These are phyloP conservation scores for Eulemur albifrons DNA, from an alignment of 2,797 vertebrate species.

Conservation along the genomic window DNA sequence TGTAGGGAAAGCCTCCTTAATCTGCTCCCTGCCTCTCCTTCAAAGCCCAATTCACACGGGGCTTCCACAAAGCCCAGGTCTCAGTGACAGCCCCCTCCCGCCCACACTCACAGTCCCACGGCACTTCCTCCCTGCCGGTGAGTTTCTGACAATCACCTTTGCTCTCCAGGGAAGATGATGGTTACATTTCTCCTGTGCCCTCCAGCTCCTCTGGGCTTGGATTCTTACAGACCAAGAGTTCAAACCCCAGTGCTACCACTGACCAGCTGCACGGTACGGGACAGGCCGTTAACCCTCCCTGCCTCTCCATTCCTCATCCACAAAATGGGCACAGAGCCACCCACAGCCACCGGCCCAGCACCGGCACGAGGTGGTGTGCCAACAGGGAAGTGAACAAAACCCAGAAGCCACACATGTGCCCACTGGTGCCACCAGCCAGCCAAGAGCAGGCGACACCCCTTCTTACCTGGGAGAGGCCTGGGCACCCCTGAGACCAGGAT, in stretches of 20 bases:
- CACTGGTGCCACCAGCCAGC: neutral
- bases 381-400: neutral
- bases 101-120: neutral
- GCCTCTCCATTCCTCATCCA: neutral
- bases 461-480: neutral
- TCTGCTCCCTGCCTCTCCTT: neutral
- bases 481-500: neutral
- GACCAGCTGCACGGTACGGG: fast-evolving
- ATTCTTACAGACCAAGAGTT: neutral
- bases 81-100: fast-evolving
- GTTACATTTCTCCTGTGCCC: neutral
- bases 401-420: neutral
- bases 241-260: neutral
- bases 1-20: neutral
- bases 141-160: neutral
- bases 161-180: neutral
- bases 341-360: fast-evolving
- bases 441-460: fast-evolving
- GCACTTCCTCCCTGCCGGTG: fast-evolving
- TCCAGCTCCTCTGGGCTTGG: neutral
- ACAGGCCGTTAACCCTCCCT: neutral
- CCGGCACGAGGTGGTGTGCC: neutral
- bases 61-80: neutral
- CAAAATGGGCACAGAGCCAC: fast-evolving
- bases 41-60: neutral